These are phyloP conservation scores for Sebastes goodei DNA, from an alignment of 2,797 vertebrate genomes.

Conservation along the genomic window DNA sequence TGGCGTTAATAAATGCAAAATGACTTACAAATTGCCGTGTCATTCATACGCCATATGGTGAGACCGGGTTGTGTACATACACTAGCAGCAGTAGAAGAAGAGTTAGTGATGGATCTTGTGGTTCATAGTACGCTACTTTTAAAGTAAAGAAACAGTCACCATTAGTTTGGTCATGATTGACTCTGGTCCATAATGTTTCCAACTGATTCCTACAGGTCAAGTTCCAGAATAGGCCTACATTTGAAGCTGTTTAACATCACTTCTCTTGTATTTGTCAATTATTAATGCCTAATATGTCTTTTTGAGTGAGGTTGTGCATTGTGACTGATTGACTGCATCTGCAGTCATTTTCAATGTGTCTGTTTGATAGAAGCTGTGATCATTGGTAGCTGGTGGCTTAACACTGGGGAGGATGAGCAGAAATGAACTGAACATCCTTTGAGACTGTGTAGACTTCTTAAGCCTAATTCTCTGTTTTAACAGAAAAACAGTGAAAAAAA, in stretches of 20 bases:
- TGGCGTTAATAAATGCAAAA: no score
- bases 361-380: slow-evolving; percentile 5
- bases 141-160: not conserved
- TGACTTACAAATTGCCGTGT: no score
- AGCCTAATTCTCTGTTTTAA: not conserved
- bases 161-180: not conserved
- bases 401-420: slow-evolving; percentile 5
- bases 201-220: not conserved
- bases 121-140: not conserved
- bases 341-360: slow-evolving; percentile 18
- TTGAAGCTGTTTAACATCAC: not conserved
- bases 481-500: not conserved
- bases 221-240: not conserved
- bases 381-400: slow-evolving; percentile 1
- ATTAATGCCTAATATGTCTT: not conserved
- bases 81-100: not conserved
- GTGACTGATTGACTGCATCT: not conserved
- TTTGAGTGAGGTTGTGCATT: not conserved
- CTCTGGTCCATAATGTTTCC: not conserved
- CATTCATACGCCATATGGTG: no score
- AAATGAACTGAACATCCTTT: not conserved
- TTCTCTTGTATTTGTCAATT: slow-evolving; percentile 2
- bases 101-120: not conserved
- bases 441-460: not conserved
- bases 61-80: no score